phyloP scores from a whole-genome alignment of 2,113 vertebrate genomes.

The human (Homo sapiens) region DNA sequence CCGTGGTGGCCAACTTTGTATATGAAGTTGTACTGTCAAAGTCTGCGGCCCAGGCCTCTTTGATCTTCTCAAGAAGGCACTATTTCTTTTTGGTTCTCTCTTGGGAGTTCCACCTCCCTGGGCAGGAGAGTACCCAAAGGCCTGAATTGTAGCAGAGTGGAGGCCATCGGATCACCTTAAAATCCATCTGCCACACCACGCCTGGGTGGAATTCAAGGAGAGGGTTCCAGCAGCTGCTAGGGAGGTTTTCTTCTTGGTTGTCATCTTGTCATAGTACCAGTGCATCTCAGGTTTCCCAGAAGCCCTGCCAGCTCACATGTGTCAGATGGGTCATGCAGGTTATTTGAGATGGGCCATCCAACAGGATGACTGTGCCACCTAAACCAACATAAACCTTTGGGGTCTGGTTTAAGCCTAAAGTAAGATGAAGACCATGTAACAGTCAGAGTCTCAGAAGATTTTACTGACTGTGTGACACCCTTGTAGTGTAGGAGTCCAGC shows the following conservation, averaged over 20 bases:
- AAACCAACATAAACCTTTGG: neutral
- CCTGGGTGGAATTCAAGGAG: neutral
- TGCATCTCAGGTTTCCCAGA: neutral
- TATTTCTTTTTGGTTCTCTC: neutral
- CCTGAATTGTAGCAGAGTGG: neutral
- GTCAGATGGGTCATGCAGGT: neutral
- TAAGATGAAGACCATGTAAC: neutral
- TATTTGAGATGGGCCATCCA: neutral
- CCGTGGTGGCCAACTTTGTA: neutral
- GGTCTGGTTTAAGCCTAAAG: neutral
- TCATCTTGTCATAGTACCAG: neutral
- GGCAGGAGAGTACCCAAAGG: neutral
- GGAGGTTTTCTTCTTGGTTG: neutral
- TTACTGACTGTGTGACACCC: fast-evolving
- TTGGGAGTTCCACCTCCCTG: neutral
- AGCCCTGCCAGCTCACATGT: neutral
- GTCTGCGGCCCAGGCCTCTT: neutral
- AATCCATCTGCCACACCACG: neutral
- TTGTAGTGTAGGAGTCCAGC: fast-evolving
- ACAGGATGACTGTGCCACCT: neutral
- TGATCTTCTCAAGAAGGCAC: neutral
- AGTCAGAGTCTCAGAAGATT: neutral
- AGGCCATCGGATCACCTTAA: neutral
- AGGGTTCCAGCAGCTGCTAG: neutral
- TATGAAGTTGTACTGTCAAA: neutral